Evolutionary conservation across 2,113 vertebrate species (phyloP).

Genomic region (Micromys minutus): DNA sequence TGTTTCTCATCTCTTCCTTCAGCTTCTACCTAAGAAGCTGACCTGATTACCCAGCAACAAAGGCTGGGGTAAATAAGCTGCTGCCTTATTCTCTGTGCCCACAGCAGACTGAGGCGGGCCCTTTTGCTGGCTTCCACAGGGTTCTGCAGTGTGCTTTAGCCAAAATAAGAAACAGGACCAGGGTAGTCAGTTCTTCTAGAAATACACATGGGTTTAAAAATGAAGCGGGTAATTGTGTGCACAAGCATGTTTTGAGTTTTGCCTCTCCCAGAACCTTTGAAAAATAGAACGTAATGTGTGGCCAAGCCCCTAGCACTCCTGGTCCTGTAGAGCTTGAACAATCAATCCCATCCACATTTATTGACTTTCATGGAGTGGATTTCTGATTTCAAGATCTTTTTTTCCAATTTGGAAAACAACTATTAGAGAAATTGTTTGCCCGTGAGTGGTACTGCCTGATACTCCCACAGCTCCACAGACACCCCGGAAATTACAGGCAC

Average conservation of each 20-base stretch:
- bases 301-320: constrained; percentile 68
- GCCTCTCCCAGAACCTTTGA: constrained; percentile 67
- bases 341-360: constrained; percentile 73
- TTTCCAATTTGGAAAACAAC: constrained; percentile 58
- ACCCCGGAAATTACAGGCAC: constrained; percentile 12
- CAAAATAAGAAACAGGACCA: constrained; percentile 66
- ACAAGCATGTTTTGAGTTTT: constrained; percentile 77
- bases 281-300: constrained; percentile 70
- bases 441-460: constrained; percentile 14
- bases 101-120: neutral
- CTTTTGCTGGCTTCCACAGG: neutral
- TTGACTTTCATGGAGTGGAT: constrained; percentile 63
- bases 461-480: neutral
- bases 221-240: constrained; percentile 62
- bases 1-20: neutral
- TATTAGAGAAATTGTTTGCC: constrained; percentile 12
- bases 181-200: constrained; percentile 46
- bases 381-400: constrained; percentile 57
- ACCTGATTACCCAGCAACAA: neutral
- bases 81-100: neutral
- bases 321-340: constrained; percentile 63
- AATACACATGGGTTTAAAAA: constrained; percentile 54
- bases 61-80: neutral
- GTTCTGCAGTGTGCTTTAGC: neutral
- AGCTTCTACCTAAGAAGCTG: neutral